Conservation (phyloP, 2,888 invertebrate species). For the Idaea straminata region DNA sequence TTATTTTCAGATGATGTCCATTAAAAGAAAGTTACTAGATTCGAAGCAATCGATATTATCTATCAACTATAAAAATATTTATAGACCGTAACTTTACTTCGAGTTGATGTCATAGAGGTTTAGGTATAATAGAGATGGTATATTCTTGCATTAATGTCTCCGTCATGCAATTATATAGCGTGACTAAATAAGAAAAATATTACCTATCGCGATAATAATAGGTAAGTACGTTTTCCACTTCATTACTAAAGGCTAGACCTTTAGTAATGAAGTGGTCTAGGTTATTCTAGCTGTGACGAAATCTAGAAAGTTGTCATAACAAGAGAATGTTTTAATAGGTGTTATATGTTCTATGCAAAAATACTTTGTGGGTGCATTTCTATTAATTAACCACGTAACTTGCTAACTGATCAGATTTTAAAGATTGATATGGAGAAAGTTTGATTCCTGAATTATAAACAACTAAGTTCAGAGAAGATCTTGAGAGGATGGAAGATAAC, state of each 20-base stretch:
- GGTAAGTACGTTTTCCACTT: background rate
- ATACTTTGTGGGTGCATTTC: background rate
- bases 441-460: slow-evolving; percentile 2
- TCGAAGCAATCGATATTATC: background rate
- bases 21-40: too few species aligned
- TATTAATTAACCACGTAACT: background rate
- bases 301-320: background rate
- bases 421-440: background rate
- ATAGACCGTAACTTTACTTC: background rate
- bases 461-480: slow-evolving; percentile 7
- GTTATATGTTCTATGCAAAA: background rate
- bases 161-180: background rate
- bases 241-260: background rate
- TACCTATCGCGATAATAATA: background rate
- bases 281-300: background rate
- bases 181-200: background rate
- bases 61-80: background rate
- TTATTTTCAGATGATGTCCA: too few species aligned
- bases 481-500: background rate
- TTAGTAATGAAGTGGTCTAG: background rate
- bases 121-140: too few species aligned
- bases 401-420: background rate
- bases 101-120: background rate
- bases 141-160: background rate
- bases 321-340: background rate